These are phyloP conservation scores for Harlomillsia oculata DNA, from an alignment of 1,140 invertebrate species.

Conservation along the genomic window DNA sequence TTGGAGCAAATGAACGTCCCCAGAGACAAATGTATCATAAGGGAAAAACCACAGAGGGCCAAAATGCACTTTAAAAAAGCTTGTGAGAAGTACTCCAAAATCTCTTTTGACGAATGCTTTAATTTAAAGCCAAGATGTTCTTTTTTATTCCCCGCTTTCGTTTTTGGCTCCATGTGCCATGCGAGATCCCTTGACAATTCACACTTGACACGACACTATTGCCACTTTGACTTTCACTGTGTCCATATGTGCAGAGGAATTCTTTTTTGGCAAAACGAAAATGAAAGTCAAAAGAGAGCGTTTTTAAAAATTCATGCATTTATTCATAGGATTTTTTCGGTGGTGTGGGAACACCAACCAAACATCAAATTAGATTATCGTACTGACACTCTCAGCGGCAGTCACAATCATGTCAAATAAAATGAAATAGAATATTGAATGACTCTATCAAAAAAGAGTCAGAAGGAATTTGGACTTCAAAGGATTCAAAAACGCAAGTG, in stretches of 20 bases:
- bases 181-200: constrained; percentile 21
- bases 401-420: constrained; percentile 7
- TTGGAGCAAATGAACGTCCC: constrained; percentile 8
- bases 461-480: too few species aligned
- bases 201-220: too few species aligned
- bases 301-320: too few species aligned
- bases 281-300: too few species aligned
- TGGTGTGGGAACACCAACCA: too few species aligned
- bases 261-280: too few species aligned
- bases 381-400: too few species aligned
- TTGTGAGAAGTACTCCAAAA: too few species aligned
- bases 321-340: too few species aligned
- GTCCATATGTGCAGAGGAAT: background rate
- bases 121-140: constrained; percentile 22
- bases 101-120: constrained; percentile 29
- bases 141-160: constrained; percentile 10
- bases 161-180: background rate
- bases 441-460: background rate
- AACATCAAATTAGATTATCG: too few species aligned
- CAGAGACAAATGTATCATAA: constrained; percentile 28
- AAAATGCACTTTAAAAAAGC: constrained; percentile 10
- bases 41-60: constrained; percentile 12
- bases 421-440: constrained; percentile 13
- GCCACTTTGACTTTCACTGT: background rate
- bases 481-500: too few species aligned